Percentiles rank a stretch among this genome's conserved stretches.
Conservation (phyloP, 2,888 invertebrate genomes). For the Drosophila bunnanda region DNA sequence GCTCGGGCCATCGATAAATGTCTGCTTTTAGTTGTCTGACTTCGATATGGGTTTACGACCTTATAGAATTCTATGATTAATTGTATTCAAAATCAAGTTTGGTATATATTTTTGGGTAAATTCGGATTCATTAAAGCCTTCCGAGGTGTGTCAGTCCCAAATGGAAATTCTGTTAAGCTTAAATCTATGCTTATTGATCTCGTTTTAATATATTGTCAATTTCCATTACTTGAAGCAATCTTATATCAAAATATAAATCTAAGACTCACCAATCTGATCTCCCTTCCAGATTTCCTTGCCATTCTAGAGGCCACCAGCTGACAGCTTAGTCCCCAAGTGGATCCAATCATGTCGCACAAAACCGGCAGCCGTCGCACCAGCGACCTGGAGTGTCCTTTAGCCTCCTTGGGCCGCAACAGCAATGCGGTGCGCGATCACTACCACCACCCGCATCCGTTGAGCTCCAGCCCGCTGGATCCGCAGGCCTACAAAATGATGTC, state of each 20-base stretch:
- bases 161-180: background rate
- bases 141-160: background rate
- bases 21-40: background rate
- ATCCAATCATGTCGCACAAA: slow-evolving; percentile 83
- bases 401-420: slow-evolving; percentile 86
- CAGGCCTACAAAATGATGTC: slow-evolving; percentile 85
- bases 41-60: background rate
- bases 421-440: slow-evolving; percentile 82
- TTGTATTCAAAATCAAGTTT: background rate
- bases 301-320: slow-evolving; percentile 23
- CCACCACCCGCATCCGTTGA: slow-evolving; percentile 84
- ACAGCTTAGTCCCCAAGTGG: slow-evolving; percentile 6
- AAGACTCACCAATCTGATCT: background rate
- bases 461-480: slow-evolving; percentile 85
- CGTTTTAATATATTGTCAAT: too few species aligned
- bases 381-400: slow-evolving; percentile 87
- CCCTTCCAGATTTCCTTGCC: slow-evolving; percentile 45
- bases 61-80: background rate
- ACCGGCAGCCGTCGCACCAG: slow-evolving; percentile 73
- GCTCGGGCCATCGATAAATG: slow-evolving; percentile 15
- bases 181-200: too few species aligned
- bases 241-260: background rate
- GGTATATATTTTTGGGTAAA: background rate
- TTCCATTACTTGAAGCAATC: background rate
- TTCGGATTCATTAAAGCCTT: background rate